These are phyloP conservation scores for Urocyon cinereoargenteus DNA, from an alignment of 2,797 vertebrate genomes.

Conservation along the genomic window DNA sequence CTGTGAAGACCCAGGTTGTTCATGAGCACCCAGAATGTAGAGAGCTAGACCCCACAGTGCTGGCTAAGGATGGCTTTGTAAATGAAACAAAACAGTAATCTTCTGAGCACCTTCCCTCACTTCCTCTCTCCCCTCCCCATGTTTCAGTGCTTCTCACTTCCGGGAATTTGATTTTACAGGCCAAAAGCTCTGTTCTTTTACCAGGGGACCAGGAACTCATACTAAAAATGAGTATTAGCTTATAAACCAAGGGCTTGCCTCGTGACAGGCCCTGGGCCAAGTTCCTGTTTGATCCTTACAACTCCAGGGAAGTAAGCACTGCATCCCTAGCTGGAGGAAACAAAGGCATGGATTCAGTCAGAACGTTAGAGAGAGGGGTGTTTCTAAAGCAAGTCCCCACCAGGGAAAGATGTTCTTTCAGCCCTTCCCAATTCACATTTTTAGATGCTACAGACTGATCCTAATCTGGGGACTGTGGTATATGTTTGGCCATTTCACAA, in stretches of 20 bases:
- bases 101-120: not conserved
- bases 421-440: not conserved
- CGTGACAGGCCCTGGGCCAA: not conserved
- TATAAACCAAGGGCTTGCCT: not conserved
- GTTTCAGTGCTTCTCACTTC: not conserved
- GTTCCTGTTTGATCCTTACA: not conserved
- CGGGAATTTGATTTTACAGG: not conserved
- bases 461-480: not conserved
- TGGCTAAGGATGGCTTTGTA: not conserved
- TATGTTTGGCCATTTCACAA: not conserved
- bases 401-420: slow-evolving; percentile 16
- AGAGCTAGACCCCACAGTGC: not conserved
- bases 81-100: not conserved
- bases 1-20: not conserved
- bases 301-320: not conserved
- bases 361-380: not conserved
- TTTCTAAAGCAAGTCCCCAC: not conserved
- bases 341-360: not conserved
- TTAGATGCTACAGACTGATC: slow-evolving; percentile 38
- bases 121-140: not conserved
- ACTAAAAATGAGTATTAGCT: not conserved
- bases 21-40: not conserved
- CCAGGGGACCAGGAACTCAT: not conserved
- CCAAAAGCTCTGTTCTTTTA: slow-evolving; percentile 41
- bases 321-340: not conserved